Conservation (phyloP, 53 echinoderm and acorn worm species). For the Arbacia lixula region DNA sequence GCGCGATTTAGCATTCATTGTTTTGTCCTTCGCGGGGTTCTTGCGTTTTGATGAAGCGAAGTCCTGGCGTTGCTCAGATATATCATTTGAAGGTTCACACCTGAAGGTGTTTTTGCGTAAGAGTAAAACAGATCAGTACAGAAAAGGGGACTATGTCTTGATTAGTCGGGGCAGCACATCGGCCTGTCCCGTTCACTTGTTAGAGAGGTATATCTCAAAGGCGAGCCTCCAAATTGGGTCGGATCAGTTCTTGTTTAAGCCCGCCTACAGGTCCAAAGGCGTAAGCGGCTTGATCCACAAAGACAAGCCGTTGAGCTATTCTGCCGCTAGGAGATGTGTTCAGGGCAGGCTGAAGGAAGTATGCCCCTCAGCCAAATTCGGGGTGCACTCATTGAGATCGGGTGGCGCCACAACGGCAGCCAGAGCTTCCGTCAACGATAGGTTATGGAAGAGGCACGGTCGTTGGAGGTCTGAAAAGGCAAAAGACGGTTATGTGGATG, state of each 20-base stretch:
- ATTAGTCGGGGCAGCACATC: background rate
- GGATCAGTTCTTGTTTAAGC: slow-evolving; percentile 39
- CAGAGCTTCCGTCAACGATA: background rate
- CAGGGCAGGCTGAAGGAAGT: background rate
- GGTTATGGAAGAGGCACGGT: background rate
- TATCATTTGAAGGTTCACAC: background rate
- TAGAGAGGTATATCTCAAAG: slow-evolving; percentile 10
- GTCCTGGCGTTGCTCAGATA: slow-evolving; percentile 13
- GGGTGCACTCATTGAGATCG: background rate
- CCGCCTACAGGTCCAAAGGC: slow-evolving; percentile 12
- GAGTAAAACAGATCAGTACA: slow-evolving; percentile 55
- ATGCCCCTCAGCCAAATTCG: background rate
- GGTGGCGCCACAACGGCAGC: background rate
- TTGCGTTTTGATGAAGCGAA: slow-evolving; percentile 45
- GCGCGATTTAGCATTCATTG: slow-evolving; percentile 34
- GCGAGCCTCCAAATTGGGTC: slow-evolving; percentile 1
- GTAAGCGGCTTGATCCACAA: background rate
- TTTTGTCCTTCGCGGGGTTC: slow-evolving; percentile 38
- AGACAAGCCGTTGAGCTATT: slow-evolving; percentile 8
- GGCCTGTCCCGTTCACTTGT: slow-evolving; percentile 18
- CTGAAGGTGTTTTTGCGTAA: background rate
- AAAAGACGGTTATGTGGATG: too few relatives aligned
- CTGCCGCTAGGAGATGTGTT: background rate
- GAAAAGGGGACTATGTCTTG: slow-evolving; percentile 28
- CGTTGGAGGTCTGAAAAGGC: too few relatives aligned